phyloP scores from a whole-genome alignment of 2,113 vertebrate genomes.

The Callipepla squamata region DNA sequence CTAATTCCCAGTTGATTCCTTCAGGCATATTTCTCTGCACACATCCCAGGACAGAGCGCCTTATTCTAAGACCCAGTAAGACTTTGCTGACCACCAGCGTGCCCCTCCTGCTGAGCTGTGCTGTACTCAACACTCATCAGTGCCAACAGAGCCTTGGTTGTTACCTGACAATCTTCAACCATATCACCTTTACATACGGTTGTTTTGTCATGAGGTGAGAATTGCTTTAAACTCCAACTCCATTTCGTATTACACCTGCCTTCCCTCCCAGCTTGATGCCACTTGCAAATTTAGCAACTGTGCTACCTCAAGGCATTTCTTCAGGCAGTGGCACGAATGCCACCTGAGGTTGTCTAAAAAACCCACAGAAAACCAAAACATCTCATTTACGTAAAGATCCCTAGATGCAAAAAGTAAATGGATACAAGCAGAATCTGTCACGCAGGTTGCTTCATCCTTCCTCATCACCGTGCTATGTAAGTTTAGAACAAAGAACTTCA shows the following conservation, averaged over 20 bases:
- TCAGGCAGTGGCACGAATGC: rapidly evolving
- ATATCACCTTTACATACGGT: background rate
- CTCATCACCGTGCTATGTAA: background rate
- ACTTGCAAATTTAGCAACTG: background rate
- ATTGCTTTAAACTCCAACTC: background rate
- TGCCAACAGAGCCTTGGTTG: background rate
- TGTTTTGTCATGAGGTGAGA: background rate
- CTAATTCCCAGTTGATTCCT: background rate
- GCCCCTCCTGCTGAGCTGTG: background rate
- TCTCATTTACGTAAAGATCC: background rate
- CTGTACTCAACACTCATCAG: background rate
- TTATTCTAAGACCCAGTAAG: background rate
- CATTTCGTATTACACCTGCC: background rate
- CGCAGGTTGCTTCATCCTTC: rapidly evolving
- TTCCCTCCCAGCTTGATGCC: background rate
- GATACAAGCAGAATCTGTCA: rapidly evolving
- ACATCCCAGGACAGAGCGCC: background rate
- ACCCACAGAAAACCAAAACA: background rate
- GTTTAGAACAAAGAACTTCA: background rate
- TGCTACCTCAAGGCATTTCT: background rate
- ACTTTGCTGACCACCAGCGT: background rate
- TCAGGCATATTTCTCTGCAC: background rate
- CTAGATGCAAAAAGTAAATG: rapidly evolving
- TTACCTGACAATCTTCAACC: background rate
- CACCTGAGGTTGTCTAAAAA: background rate